phyloP scores from a whole-genome alignment of 1,140 invertebrate genomes.

The Zaprionus nigranus region DNA sequence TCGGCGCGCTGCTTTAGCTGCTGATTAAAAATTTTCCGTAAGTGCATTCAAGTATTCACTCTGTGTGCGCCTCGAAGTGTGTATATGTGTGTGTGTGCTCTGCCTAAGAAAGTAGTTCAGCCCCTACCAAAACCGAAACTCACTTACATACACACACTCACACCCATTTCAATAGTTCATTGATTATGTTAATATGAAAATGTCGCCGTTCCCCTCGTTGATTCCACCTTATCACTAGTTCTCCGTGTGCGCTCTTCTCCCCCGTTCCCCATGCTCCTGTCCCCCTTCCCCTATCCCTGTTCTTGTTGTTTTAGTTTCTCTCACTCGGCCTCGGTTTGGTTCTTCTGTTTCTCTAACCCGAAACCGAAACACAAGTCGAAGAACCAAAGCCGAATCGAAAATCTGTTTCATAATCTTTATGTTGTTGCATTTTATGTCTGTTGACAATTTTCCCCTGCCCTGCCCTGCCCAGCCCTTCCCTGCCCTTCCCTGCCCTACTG shows the following conservation, averaged over 20 bases:
- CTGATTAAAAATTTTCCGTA: conserved; percentile 76
- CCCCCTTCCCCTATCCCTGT: neutral
- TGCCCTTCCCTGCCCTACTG: neutral
- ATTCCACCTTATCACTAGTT: conserved; percentile 40
- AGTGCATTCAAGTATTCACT: conserved; percentile 74
- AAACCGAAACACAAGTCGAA: conserved; percentile 30
- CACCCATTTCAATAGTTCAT: conserved; percentile 48
- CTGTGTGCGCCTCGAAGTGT: conserved; percentile 2
- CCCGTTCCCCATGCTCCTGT: neutral
- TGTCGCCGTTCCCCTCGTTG: conserved; percentile 35
- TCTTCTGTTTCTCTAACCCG: conserved; percentile 17
- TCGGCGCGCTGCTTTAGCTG: conserved; percentile 35
- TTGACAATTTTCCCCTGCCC: conserved; percentile 43
- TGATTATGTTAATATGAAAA: conserved; percentile 76
- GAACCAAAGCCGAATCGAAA: conserved; percentile 52
- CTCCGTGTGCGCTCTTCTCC: neutral
- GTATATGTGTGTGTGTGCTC: conserved; percentile 18
- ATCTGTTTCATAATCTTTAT: conserved; percentile 65
- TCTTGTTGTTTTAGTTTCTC: conserved; percentile 7
- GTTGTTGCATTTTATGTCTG: conserved; percentile 53
- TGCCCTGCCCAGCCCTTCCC: no score
- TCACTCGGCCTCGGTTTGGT: conserved; percentile 11
- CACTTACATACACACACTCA: neutral
- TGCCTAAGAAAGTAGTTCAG: conserved; percentile 49
- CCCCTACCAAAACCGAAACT: conserved; percentile 33